Evolutionary conservation across 1,140 invertebrate genomes (phyloP).

Genomic region (Macrostomum lignano): DNA sequence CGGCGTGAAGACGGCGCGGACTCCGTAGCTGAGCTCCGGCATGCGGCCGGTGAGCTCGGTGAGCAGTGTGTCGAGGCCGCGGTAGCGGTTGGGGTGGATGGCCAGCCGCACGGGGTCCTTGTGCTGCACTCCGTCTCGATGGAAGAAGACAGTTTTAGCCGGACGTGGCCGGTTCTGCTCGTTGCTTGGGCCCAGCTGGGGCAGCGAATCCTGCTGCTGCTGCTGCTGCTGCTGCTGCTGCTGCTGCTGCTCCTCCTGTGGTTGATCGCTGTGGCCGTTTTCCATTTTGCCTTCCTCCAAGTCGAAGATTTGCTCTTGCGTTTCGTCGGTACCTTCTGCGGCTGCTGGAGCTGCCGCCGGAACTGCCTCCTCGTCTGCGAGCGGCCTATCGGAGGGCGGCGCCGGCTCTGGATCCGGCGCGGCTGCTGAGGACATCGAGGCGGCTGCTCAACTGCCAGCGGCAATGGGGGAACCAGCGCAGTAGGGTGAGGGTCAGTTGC

Average conservation of each 20-base stretch:
- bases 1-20: slow-evolving; percentile 18
- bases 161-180: slow-evolving; percentile 17
- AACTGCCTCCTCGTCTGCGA: too few species aligned
- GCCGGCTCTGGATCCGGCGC: too few species aligned
- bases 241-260: neutral
- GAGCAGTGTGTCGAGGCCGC: slow-evolving; percentile 12
- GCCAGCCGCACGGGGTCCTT: neutral
- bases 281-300: too few species aligned
- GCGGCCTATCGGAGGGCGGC: too few species aligned
- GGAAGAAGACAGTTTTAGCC: slow-evolving; percentile 2
- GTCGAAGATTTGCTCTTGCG: too few species aligned
- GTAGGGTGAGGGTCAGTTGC: too few species aligned
- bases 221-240: slow-evolving; percentile 11
- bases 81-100: slow-evolving; percentile 13
- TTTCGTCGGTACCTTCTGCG: too few species aligned
- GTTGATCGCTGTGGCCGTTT: slow-evolving; percentile 29
- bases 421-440: too few species aligned
- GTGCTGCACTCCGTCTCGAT: neutral
- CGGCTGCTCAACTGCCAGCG: too few species aligned
- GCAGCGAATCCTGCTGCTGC: too few species aligned
- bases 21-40: slow-evolving; percentile 14
- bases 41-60: slow-evolving; percentile 13
- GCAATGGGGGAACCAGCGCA: too few species aligned
- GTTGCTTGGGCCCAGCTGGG: slow-evolving; percentile 19
- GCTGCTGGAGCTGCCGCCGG: too few species aligned